phyloP scores from a whole-genome alignment of 1,140 invertebrate genomes.

The Drosophila neocordata region DNA sequence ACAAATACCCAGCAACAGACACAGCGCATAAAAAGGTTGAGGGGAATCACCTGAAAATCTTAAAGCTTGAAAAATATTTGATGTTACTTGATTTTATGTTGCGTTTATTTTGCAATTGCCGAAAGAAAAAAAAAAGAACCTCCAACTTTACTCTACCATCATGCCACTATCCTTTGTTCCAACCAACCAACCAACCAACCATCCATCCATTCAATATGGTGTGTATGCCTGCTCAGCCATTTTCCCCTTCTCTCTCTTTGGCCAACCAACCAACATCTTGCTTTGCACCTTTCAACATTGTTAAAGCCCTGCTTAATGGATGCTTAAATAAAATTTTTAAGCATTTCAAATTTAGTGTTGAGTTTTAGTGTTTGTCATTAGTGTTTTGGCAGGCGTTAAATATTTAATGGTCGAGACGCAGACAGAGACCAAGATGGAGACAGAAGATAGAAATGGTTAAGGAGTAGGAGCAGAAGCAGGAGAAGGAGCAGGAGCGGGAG shows the following conservation, averaged over 20 bases:
- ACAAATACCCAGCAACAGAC: conserved; percentile 10
- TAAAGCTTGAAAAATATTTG: conserved; percentile 76
- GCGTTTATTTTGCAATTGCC: conserved; percentile 71
- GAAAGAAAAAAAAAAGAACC: conserved; percentile 16
- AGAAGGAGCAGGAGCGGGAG: conserved; percentile 20
- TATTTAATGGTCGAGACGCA: conserved; percentile 65
- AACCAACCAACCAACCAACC: neutral
- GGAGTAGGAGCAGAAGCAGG: neutral
- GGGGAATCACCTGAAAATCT: conserved; percentile 36
- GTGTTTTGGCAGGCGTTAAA: conserved; percentile 79
- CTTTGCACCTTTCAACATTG: conserved; percentile 26
- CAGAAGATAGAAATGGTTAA: neutral
- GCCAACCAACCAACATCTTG: neutral
- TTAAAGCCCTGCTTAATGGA: conserved; percentile 65
- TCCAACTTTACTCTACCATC: neutral
- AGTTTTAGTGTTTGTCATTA: conserved; percentile 79
- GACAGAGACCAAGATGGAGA: conserved; percentile 23
- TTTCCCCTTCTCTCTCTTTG: no score
- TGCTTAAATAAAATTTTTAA: conserved; percentile 80
- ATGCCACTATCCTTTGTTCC: neutral
- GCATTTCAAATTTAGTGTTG: conserved; percentile 72
- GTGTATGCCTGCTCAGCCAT: no score
- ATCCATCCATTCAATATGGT: conserved; percentile 4
- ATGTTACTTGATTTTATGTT: conserved; percentile 69
- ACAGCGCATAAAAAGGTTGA: conserved; percentile 1